These are phyloP conservation scores for Drosophila leontia DNA, from an alignment of 1,140 invertebrate species.

Conservation along the genomic window DNA sequence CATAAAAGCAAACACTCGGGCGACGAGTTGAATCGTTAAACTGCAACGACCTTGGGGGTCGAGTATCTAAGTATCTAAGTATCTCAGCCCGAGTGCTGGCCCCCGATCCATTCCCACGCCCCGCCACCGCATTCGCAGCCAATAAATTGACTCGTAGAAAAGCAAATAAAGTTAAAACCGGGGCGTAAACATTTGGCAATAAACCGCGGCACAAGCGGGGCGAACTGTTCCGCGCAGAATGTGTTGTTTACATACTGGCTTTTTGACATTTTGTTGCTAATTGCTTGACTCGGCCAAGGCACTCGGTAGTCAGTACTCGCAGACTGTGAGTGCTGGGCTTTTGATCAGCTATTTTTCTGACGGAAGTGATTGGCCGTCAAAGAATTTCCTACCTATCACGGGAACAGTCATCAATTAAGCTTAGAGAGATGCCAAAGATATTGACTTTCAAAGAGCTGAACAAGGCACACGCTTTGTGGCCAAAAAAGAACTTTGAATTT, in stretches of 20 bases:
- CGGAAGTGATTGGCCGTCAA: slow-evolving; percentile 64
- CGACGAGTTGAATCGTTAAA: slow-evolving; percentile 32
- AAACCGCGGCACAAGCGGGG: slow-evolving; percentile 42
- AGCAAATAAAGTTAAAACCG: slow-evolving; percentile 45
- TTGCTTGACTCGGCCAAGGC: slow-evolving; percentile 42
- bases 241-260: slow-evolving; percentile 27
- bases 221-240: slow-evolving; percentile 45
- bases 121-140: slow-evolving; percentile 55
- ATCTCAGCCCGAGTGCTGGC: slow-evolving; percentile 17
- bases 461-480: slow-evolving; percentile 62
- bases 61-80: slow-evolving; percentile 35
- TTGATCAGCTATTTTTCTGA: slow-evolving; percentile 9
- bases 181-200: slow-evolving; percentile 33
- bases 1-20: slow-evolving; percentile 65
- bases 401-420: slow-evolving; percentile 64
- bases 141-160: slow-evolving; percentile 63
- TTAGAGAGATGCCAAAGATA: slow-evolving; percentile 13
- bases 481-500: slow-evolving; percentile 42
- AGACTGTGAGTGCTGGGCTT: slow-evolving; percentile 46
- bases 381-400: slow-evolving; percentile 39
- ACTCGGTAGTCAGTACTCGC: slow-evolving; percentile 9
- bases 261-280: slow-evolving; percentile 77
- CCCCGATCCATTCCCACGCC: slow-evolving; percentile 75
- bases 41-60: slow-evolving; percentile 46
- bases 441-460: slow-evolving; percentile 29